A percentile compares a stretch with the other conserved stretches of the same genome.
Evolutionary conservation across 2,797 vertebrate genomes (phyloP).

Genomic region (Enteromius thamalakanensis): DNA sequence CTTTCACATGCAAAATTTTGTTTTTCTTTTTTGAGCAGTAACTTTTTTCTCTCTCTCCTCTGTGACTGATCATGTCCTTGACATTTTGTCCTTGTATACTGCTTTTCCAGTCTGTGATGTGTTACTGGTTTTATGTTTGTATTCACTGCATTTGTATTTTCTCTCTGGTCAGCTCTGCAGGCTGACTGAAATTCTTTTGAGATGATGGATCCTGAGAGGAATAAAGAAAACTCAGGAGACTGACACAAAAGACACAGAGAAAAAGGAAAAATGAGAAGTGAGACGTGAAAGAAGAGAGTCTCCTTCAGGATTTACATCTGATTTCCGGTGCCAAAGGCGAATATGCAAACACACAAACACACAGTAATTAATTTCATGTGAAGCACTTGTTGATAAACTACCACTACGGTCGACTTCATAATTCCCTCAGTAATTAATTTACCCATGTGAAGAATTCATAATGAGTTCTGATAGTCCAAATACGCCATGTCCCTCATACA

Average conservation of each 20-base stretch:
- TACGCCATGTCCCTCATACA: background rate
- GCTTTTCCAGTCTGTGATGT: constrained; percentile 2
- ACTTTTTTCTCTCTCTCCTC: constrained; percentile 9
- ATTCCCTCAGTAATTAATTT: background rate
- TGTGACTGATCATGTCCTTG: constrained; percentile 12
- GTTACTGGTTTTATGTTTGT: constrained; percentile 13
- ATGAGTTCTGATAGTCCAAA: constrained; percentile 2
- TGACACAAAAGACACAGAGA: constrained; percentile 17
- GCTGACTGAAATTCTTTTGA: constrained; percentile 20
- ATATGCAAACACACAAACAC: background rate
- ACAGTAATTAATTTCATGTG: background rate
- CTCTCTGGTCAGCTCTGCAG: constrained; percentile 25
- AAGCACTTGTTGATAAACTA: constrained; percentile 11
- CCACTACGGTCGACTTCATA: background rate
- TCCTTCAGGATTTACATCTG: constrained; percentile 8
- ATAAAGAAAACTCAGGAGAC: constrained; percentile 17
- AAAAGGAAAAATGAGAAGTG: background rate
- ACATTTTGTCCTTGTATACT: constrained; percentile 9
- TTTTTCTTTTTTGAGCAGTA: background rate
- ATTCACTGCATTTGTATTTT: constrained; percentile 29
- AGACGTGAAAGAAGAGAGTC: background rate
- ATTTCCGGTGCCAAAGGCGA: background rate
- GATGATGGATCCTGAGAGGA: constrained; percentile 35
- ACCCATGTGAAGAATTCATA: constrained; percentile 12
- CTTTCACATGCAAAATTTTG: background rate